Base-by-base conservation (phyloP, 1,140 invertebrate species). In the Trachymyrmex cornetzi region DNA sequence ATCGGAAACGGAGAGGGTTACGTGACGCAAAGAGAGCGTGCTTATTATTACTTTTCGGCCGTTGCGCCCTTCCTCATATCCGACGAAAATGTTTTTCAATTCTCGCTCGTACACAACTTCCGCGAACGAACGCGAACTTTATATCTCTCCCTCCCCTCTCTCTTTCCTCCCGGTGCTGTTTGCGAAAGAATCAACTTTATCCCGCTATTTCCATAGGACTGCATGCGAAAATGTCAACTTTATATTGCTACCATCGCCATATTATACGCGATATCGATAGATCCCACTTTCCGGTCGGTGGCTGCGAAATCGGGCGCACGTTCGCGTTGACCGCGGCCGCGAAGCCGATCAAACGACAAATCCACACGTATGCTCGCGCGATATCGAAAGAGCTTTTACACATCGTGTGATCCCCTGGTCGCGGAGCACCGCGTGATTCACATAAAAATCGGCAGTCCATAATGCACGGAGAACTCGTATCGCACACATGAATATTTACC, bases 221-320 rank as follows among this genome's bases (percentile, higher is more conserved):
- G 59, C 67, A 55, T 34, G 75, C 63, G 69, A 77, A 86, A 89
- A 89, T 55, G 84, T 89, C 87, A 81, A 79, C 69, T 85, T 24
- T 55, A 63, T 50, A 48, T 67, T 66, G 79, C 79, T 57, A 48
- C 69, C 66, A 53, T 77, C 4, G 55, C 55, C 55, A 63, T 80
- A 82, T 55, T 67, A 72, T 81, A 89, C 57, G 77, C 57, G 77
- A 87, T 87, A 50, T 50, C 48, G 48, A 14, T 48, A 77, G 63
- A 38, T 82, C 53, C 44, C 63, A 34, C 27, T 80, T 50, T 53
- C 50, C 27, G 16, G 14, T n/a, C 53, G 27, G 14, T 11, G 59
- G 27, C 71, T 11, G 50, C 48, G 38, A 24, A 24, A 82, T 82
- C 71, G 55, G 12, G 16, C 12, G 55, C 80, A 63, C 63, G 53